Percentiles rank a stretch among this genome's conserved stretches.
phyloP scores from a whole-genome alignment of 2,888 invertebrate genomes.

The Pycnomerus fuliginosus region DNA sequence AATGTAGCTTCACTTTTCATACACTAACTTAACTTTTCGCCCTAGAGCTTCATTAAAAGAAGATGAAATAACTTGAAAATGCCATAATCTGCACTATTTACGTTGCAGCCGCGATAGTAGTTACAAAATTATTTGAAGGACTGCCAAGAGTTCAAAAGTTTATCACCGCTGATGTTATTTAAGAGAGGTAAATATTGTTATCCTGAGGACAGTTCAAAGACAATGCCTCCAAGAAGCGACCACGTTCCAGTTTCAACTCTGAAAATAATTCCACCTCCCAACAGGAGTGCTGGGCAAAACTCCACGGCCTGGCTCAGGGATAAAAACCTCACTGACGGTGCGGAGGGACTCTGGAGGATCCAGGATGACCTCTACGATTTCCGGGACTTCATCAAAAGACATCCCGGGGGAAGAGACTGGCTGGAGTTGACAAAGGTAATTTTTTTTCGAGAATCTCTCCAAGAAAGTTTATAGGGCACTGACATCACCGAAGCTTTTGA shows the following conservation, averaged over 20 bases:
- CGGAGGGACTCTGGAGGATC: slow-evolving; percentile 78
- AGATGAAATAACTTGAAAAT: too few relatives aligned
- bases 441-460: neutral
- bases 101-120: too few relatives aligned
- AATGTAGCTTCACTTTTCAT: too few relatives aligned
- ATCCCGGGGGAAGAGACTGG: slow-evolving; percentile 87
- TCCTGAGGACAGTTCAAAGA: too few relatives aligned
- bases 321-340: slow-evolving; percentile 67
- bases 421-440: slow-evolving; percentile 65
- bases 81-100: too few relatives aligned
- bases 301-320: slow-evolving; percentile 60
- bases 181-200: too few relatives aligned
- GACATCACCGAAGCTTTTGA: slow-evolving; percentile 83
- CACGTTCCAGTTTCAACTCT: slow-evolving; percentile 24
- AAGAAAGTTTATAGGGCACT: slow-evolving; percentile 59
- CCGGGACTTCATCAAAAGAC: slow-evolving; percentile 70
- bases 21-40: too few relatives aligned
- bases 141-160: too few relatives aligned
- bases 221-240: slow-evolving; percentile 18
- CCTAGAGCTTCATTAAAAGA: too few relatives aligned
- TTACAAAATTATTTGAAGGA: neutral
- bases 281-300: slow-evolving; percentile 29
- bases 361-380: slow-evolving; percentile 81
- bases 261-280: slow-evolving; percentile 33
- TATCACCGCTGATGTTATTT: too few relatives aligned